Evolutionary conservation across 2,888 invertebrate genomes (phyloP), one percentile per base, ranked within the genome.

Genomic region (Xylocampa areola): DNA sequence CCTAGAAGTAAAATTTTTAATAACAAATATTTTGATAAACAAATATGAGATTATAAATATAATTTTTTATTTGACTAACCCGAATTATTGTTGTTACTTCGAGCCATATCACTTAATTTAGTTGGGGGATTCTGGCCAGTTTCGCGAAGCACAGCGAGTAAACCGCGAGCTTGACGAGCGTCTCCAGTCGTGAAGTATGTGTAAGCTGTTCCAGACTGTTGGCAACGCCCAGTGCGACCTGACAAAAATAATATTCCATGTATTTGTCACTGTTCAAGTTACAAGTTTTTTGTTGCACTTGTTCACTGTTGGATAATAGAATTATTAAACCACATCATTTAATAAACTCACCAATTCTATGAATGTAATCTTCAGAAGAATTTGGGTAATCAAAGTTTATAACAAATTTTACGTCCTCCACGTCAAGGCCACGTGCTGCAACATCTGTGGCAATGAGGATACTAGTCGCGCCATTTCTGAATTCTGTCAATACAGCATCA

Each of bases 381-480:
- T 98, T 98, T 0, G 99, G 99, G 89, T 98, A 99, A 92, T 99
- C 99, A 88, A 96, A 99, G 91, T 99, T 99, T 77, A 99, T 98
- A 29, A 99, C 99, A 93, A 97, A 98, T 89, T 99, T 99, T 49
- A 99, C 98, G 89, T 99, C 99, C 87, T 99, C 98, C 21, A 99
- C 97, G 73, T 96, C 97, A 69, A 98, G 92, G 36, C 98, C 98
- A 44, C 98, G 95, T 0, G 99, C 98, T 33, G 99, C 99, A 0
- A 99, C 99, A 91, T 99, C 99, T 1, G 99, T 99, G 1, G 99
- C 99, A 52, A 99, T 97, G 53, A 99, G 91, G 79, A 99, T 98
- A 32, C 97, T 96, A 1, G 97, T 97, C 79, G 97, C 96, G 47
- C 98, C 98, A 80, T 95, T 96, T 52, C 98, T 96, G 90, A 99